phyloP scores from a whole-genome alignment of 2,797 vertebrate genomes.

The Arctocebus calabarensis region DNA sequence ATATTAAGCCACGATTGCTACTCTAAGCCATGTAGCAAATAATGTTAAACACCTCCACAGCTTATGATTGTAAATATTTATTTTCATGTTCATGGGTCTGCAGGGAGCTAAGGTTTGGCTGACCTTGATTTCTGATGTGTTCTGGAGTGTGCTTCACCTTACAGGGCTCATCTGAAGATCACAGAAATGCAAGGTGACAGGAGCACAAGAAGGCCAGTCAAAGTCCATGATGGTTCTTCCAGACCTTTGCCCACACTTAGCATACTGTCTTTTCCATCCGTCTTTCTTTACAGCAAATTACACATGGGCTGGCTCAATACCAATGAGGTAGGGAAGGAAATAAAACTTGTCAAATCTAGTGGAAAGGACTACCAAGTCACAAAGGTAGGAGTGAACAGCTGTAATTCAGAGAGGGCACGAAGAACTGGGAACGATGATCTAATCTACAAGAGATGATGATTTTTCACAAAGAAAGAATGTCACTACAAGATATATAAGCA shows the following conservation, averaged over 20 bases:
- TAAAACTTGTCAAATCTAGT: background rate
- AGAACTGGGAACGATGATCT: background rate
- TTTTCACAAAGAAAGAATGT: background rate
- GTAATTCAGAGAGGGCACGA: background rate
- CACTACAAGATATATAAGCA: background rate
- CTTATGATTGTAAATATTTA: background rate
- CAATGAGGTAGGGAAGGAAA: background rate
- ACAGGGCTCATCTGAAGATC: background rate
- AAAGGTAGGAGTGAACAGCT: background rate
- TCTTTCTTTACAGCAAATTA: background rate
- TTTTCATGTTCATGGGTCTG: background rate
- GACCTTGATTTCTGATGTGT: background rate
- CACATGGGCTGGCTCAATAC: background rate
- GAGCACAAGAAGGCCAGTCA: too few species aligned
- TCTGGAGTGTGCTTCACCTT: background rate
- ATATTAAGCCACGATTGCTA: background rate
- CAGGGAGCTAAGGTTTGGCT: background rate
- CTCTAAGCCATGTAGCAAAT: background rate
- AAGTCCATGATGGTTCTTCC: background rate
- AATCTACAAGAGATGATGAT: background rate
- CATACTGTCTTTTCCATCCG: background rate
- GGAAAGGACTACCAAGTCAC: background rate
- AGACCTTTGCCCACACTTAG: background rate
- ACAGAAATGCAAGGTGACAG: background rate
- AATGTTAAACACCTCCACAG: background rate